Conservation (phyloP, 1,140 invertebrate species). For the Drosophila navojoa region DNA sequence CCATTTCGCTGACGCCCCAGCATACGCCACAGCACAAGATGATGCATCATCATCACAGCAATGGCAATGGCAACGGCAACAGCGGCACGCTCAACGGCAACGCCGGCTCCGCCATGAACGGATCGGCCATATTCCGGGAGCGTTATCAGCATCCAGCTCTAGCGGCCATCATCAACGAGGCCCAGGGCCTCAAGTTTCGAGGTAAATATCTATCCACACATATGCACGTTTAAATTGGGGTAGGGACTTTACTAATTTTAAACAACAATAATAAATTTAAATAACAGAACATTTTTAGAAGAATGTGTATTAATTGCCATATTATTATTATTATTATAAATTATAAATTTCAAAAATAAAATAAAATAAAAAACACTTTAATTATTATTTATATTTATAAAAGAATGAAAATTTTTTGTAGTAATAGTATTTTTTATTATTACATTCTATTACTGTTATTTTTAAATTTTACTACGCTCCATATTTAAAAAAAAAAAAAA, state of each 20-base stretch:
- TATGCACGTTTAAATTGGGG: not conserved
- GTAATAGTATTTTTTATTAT: too few relatives aligned
- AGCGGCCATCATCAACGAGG: slow-evolving; percentile 81
- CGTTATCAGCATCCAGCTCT: slow-evolving; percentile 81
- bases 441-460: too few relatives aligned
- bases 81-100: slow-evolving; percentile 65
- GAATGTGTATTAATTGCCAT: too few relatives aligned
- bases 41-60: slow-evolving; percentile 57
- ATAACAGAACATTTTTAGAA: too few relatives aligned
- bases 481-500: too few relatives aligned
- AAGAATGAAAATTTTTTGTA: too few relatives aligned
- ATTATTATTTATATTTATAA: too few relatives aligned
- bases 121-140: slow-evolving; percentile 77
- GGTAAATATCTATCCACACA: slow-evolving; percentile 46
- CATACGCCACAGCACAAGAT: slow-evolving; percentile 75
- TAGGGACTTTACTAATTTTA: not conserved
- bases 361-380: too few relatives aligned
- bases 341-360: too few relatives aligned
- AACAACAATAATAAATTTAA: too few relatives aligned
- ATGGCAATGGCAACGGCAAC: slow-evolving; percentile 55
- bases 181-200: slow-evolving; percentile 80
- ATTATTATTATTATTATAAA: too few relatives aligned
- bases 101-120: slow-evolving; percentile 55
- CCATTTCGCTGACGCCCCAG: slow-evolving; percentile 71
- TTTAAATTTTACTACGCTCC: too few relatives aligned